phyloP scores from a whole-genome alignment of 2,113 vertebrate species.

The Fregetta grallaria region DNA sequence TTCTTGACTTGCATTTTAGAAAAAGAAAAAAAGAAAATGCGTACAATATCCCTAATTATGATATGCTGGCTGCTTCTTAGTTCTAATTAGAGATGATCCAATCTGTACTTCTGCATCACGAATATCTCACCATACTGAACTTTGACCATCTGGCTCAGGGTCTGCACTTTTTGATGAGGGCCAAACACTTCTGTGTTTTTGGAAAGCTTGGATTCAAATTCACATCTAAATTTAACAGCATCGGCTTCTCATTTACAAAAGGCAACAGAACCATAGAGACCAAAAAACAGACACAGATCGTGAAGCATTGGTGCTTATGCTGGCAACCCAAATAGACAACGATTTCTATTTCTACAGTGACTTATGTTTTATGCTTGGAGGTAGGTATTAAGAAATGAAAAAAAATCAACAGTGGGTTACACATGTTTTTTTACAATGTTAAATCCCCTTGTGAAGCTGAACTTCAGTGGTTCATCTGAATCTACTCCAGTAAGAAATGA shows the following conservation, averaged over 20 bases:
- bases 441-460: neutral
- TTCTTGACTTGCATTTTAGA: neutral
- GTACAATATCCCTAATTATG: neutral
- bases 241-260: neutral
- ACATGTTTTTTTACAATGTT: neutral
- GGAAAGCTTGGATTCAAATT: neutral
- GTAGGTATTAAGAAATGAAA: neutral
- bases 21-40: neutral
- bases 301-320: neutral
- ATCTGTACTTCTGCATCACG: neutral
- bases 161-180: neutral
- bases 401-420: neutral
- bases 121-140: neutral
- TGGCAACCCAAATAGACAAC: neutral
- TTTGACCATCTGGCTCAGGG: neutral
- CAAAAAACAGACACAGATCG: neutral
- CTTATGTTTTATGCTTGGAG: neutral
- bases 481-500: neutral
- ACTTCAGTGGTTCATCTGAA: neutral
- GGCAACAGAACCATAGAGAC: conserved; percentile 1
- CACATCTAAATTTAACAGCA: conserved; percentile 27
- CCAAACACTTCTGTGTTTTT: neutral
- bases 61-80: neutral
- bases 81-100: neutral
- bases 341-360: neutral